phyloP scores from a whole-genome alignment of 1,140 invertebrate species.

The Lysiphlebus fabarum region DNA sequence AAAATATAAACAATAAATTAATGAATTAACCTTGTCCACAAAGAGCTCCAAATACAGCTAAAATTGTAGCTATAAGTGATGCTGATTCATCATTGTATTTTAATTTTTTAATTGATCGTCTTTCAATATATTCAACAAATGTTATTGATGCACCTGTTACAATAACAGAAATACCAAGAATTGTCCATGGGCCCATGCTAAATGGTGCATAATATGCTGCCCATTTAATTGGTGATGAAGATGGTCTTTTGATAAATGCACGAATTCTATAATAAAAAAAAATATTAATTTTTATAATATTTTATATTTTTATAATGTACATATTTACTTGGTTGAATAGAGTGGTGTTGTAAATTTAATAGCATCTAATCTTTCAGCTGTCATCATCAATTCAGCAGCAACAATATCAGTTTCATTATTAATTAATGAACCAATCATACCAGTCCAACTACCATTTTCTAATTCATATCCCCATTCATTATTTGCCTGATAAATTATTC shows the following conservation, averaged over 20 bases:
- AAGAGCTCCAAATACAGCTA: conserved; percentile 42
- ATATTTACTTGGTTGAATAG: conserved; percentile 42
- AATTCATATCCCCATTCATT: conserved; percentile 38
- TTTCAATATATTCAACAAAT: conserved; percentile 17
- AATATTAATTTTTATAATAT: neutral
- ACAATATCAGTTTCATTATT: conserved; percentile 40
- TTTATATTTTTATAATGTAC: too few relatives aligned
- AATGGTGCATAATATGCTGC: conserved; percentile 46
- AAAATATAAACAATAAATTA: neutral
- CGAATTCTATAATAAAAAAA: conserved; percentile 35
- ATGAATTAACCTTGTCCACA: conserved; percentile 42
- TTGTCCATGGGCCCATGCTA: conserved; percentile 39
- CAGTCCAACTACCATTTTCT: conserved; percentile 43
- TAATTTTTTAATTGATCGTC: neutral
- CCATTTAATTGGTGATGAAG: conserved; percentile 43
- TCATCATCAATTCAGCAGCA: conserved; percentile 48
- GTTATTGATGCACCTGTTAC: conserved; percentile 32
- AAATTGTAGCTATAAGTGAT: conserved; percentile 36
- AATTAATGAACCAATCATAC: conserved; percentile 39
- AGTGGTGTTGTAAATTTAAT: conserved; percentile 47
- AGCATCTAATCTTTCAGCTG: conserved; percentile 38
- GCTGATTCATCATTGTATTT: neutral
- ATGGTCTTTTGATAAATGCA: conserved; percentile 46
- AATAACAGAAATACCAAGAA: conserved; percentile 33
- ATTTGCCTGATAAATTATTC: conserved; percentile 35